Evolutionary conservation across 2,888 invertebrate species (phyloP).

Genomic region (Arrhopalites spinosus): DNA sequence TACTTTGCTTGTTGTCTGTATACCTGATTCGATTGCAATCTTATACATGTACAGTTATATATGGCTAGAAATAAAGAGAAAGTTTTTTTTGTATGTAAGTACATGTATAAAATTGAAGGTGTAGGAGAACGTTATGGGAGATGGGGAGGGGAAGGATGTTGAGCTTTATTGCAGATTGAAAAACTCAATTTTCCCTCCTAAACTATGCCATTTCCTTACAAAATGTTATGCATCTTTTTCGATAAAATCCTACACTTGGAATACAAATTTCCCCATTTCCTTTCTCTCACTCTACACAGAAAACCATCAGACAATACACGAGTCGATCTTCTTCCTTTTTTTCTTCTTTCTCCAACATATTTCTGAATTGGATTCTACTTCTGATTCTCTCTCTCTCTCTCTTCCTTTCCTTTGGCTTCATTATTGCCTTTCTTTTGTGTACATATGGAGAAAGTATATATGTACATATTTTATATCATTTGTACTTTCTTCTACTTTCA

Average conservation of each 20-base stretch:
- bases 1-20: too few species aligned
- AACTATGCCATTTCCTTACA: conserved; percentile 56
- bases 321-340: not conserved
- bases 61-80: too few species aligned
- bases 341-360: conserved; percentile 3
- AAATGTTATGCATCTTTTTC: conserved; percentile 54
- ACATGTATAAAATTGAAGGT: conserved; percentile 4
- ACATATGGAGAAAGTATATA: not conserved
- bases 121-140: conserved; percentile 22
- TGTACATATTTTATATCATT: not conserved
- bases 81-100: too few species aligned
- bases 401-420: not conserved
- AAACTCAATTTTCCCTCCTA: conserved; percentile 57
- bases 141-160: conserved; percentile 31
- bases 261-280: conserved; percentile 56
- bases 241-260: conserved; percentile 53
- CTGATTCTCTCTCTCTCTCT: not conserved
- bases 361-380: not conserved
- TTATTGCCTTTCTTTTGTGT: too few species aligned
- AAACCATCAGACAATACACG: too few species aligned
- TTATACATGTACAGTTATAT: too few species aligned
- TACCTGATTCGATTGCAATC: too few species aligned
- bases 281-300: not conserved
- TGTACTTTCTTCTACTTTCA: not conserved
- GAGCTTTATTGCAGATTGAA: conserved; percentile 57